These are phyloP conservation scores for Fregata magnificens DNA, from an alignment of 2,113 vertebrate genomes.

Conservation along the genomic window DNA sequence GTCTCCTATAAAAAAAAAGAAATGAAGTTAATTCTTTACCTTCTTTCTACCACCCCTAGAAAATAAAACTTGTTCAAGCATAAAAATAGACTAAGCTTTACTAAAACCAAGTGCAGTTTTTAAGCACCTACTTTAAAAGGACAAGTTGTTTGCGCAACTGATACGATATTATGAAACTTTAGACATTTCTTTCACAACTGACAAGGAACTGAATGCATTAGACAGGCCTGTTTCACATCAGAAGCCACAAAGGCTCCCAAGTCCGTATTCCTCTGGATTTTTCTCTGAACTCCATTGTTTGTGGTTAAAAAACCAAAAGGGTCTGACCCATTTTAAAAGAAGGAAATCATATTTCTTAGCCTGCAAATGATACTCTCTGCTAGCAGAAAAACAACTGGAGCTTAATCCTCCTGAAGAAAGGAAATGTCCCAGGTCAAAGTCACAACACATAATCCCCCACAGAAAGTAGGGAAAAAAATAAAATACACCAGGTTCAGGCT, in stretches of 20 bases:
- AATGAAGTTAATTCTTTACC: background rate
- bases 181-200: slow-evolving; percentile 53
- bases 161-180: slow-evolving; percentile 54
- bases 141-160: slow-evolving; percentile 13
- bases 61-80: background rate
- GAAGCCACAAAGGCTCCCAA: slow-evolving; percentile 51
- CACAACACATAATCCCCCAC: background rate
- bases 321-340: slow-evolving; percentile 41
- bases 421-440: slow-evolving; percentile 25
- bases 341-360: slow-evolving; percentile 48
- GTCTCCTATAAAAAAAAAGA: background rate
- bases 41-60: background rate
- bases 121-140: slow-evolving; percentile 29
- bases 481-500: background rate
- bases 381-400: background rate
- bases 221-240: slow-evolving; percentile 40
- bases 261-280: background rate
- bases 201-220: slow-evolving; percentile 41
- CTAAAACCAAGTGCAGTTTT: background rate
- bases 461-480: background rate
- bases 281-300: slow-evolving; percentile 42
- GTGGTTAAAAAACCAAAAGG: slow-evolving; percentile 40
- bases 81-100: background rate
- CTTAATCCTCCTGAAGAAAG: background rate
- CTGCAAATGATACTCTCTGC: background rate